phyloP scores from a whole-genome alignment of 2,797 vertebrate genomes.

The Poeciliopsis paucimaculata region DNA sequence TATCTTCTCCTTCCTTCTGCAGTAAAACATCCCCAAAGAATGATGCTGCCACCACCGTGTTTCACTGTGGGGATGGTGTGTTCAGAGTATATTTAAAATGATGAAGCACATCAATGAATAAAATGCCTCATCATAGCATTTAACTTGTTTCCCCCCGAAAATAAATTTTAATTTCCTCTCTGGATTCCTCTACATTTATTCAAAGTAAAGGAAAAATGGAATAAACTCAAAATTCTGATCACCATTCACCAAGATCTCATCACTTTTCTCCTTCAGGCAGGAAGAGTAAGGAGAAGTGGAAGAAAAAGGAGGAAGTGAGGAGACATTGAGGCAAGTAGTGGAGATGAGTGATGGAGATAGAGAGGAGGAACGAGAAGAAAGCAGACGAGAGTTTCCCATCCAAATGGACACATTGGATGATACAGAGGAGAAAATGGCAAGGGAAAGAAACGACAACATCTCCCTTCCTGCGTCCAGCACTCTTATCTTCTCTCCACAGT shows the following conservation, averaged over 20 bases:
- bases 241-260: background rate
- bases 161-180: background rate
- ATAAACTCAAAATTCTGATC: background rate
- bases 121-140: background rate
- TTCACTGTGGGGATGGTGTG: background rate
- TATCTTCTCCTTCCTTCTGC: background rate
- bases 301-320: constrained; percentile 15
- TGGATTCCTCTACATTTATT: background rate
- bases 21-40: background rate
- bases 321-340: constrained; percentile 36
- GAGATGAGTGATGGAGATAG: constrained; percentile 33
- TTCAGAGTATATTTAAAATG: background rate
- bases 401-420: constrained; percentile 55
- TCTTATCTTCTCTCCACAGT: constrained; percentile 77
- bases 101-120: background rate
- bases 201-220: background rate
- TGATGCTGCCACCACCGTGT: background rate
- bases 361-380: constrained; percentile 22
- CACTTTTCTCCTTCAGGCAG: constrained; percentile 2
- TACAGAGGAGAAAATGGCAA: constrained; percentile 46
- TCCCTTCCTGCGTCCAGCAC: constrained; percentile 17
- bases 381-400: constrained; percentile 57
- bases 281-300: constrained; percentile 12
- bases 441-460: constrained; percentile 55
- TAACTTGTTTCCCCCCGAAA: background rate